Conservation (phyloP, 53 echinoderm and acorn worm genomes). For the Luidia sarsii region DNA sequence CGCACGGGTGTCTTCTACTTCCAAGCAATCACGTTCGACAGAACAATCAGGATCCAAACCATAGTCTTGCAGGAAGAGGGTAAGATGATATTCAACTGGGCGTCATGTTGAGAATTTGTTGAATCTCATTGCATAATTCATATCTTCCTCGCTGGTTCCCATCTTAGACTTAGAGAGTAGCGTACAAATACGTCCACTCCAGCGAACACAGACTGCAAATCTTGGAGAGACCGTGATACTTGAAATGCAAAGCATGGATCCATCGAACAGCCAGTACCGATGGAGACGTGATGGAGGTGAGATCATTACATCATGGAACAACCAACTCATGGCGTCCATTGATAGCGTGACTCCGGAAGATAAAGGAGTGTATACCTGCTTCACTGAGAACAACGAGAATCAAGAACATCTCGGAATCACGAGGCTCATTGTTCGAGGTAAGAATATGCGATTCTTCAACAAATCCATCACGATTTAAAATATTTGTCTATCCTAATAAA, state of each 20-base stretch:
- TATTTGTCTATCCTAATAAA: too few relatives aligned
- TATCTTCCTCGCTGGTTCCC: too few relatives aligned
- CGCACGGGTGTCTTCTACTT: conserved; percentile 37
- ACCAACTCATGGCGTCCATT: conserved; percentile 3
- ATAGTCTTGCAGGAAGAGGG: neutral
- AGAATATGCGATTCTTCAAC: too few relatives aligned
- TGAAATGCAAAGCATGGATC: neutral
- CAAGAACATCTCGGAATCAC: conserved; percentile 30
- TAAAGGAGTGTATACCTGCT: conserved; percentile 29
- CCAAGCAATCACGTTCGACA: neutral
- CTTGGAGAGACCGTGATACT: neutral
- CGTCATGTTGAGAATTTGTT: too few relatives aligned
- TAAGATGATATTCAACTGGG: too few relatives aligned
- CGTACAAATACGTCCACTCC: neutral
- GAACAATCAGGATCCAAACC: neutral
- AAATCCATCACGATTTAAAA: too few relatives aligned
- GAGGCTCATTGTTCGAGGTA: conserved; percentile 36
- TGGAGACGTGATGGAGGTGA: conserved; percentile 15
- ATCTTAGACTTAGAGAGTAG: too few relatives aligned
- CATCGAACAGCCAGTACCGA: neutral
- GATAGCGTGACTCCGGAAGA: neutral
- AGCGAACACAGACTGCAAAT: conserved; percentile 25
- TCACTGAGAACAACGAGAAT: neutral
- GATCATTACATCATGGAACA: conserved; percentile 14
- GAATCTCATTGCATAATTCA: too few relatives aligned